These are phyloP conservation scores for Marasmarcha lunaedactyla DNA, from an alignment of 2,888 invertebrate genomes.

Conservation along the genomic window DNA sequence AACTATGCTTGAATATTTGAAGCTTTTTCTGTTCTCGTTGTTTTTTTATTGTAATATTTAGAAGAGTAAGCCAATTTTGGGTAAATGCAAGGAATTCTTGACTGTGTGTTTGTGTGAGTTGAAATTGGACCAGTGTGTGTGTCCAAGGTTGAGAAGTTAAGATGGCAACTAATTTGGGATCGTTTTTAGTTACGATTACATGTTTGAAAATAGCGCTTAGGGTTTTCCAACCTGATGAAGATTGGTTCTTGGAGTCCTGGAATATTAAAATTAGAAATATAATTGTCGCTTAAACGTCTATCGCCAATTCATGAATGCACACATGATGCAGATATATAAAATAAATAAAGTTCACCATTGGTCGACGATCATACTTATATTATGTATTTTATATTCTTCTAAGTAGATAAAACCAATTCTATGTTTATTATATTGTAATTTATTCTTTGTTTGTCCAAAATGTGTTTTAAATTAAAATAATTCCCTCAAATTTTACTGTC, in stretches of 20 bases:
- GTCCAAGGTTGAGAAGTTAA: slow-evolving; percentile 58
- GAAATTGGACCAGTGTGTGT: slow-evolving; percentile 45
- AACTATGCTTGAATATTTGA: slow-evolving; percentile 34
- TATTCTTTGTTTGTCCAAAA: too few relatives aligned
- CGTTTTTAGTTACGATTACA: slow-evolving; percentile 41
- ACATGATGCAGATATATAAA: too few relatives aligned
- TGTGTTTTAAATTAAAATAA: too few relatives aligned
- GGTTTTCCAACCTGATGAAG: slow-evolving; percentile 50
- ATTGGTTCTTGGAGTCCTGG: slow-evolving; percentile 43
- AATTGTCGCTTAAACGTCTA: neutral
- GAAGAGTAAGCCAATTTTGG: slow-evolving; percentile 42
- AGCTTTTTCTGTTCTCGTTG: slow-evolving; percentile 26
- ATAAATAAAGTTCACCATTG: too few relatives aligned
- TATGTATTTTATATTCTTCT: too few relatives aligned
- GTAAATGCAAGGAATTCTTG: slow-evolving; percentile 43
- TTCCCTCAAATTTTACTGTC: too few relatives aligned
- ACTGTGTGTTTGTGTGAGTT: slow-evolving; percentile 40
- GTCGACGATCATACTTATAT: too few relatives aligned
- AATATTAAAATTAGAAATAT: slow-evolving; percentile 5
- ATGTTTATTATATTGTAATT: too few relatives aligned
- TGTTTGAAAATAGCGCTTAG: slow-evolving; percentile 49
- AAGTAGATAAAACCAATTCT: too few relatives aligned
- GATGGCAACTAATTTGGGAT: slow-evolving; percentile 36
- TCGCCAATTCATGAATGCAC: too few relatives aligned
- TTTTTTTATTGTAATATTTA: slow-evolving; percentile 40